Conservation (phyloP, 1,140 invertebrate genomes). For the Papilio xuthus region DNA sequence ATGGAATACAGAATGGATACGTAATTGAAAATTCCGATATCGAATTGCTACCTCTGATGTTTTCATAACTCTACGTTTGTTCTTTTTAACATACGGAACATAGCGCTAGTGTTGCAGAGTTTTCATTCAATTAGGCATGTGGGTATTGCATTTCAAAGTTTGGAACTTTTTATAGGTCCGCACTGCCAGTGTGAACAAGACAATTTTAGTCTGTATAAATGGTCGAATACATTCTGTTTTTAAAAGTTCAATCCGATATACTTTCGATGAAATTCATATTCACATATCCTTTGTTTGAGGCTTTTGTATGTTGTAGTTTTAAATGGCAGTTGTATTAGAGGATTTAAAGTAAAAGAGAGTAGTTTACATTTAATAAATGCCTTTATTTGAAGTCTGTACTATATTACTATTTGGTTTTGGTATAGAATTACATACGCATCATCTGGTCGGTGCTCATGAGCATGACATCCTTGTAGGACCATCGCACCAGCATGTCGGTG, state of each 20-base stretch:
- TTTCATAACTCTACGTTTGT: conserved; percentile 3
- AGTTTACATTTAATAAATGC: conserved; percentile 39
- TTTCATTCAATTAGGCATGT: conserved; percentile 5
- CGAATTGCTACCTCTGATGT: neutral
- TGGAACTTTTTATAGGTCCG: neutral
- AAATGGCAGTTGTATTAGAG: neutral
- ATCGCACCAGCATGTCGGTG: conserved; percentile 62
- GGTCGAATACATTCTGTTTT: neutral
- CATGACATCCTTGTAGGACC: conserved; percentile 71
- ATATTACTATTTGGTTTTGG: conserved; percentile 18
- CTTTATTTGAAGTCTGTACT: conserved; percentile 39
- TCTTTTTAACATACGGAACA: neutral
- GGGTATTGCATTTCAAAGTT: neutral
- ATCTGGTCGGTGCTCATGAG: conserved; percentile 66
- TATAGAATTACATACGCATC: conserved; percentile 55
- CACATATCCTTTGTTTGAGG: neutral
- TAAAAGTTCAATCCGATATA: neutral
- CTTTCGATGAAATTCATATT: neutral
- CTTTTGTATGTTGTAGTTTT: neutral
- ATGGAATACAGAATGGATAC: neutral
- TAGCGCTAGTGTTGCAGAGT: neutral
- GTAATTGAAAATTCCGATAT: conserved; percentile 19
- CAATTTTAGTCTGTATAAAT: neutral
- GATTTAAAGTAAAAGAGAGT: conserved; percentile 11
- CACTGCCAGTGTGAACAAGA: neutral